Evolutionary conservation across 2,797 vertebrate species (phyloP).

Genomic region (Danio jaintianensis): DNA sequence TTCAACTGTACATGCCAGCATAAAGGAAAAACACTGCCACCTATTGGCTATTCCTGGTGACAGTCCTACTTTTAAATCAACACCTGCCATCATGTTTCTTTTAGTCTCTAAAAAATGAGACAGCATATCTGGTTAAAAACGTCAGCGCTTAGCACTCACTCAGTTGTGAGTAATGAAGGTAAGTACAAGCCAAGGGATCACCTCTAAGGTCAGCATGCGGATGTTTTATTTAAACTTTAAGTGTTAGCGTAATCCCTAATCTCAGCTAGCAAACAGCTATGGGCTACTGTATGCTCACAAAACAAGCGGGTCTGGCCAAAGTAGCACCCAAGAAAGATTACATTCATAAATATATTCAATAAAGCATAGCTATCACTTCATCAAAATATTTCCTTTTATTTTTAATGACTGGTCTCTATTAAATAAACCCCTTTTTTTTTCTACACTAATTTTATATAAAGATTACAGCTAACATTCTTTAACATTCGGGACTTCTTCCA

Average conservation of each 20-base stretch:
- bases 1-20: too few relatives aligned
- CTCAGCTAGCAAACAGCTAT: slow-evolving; percentile 42
- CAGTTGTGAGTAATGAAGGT: neutral
- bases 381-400: slow-evolving; percentile 2
- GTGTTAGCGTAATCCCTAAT: slow-evolving; percentile 57
- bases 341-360: neutral
- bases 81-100: too few relatives aligned
- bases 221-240: slow-evolving; percentile 51
- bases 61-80: too few relatives aligned
- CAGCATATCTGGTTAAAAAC: too few relatives aligned
- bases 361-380: neutral
- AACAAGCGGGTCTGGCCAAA: neutral
- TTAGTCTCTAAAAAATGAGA: too few relatives aligned
- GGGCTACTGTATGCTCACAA: neutral
- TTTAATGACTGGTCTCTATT: neutral
- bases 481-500: neutral
- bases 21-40: too few relatives aligned
- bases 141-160: too few relatives aligned
- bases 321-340: neutral
- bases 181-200: neutral
- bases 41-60: too few relatives aligned
- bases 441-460: neutral
- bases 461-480: neutral
- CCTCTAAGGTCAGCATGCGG: slow-evolving; percentile 5
- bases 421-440: neutral